Base-by-base conservation (phyloP, 2,113 vertebrate species). In the Symphodus melops region DNA sequence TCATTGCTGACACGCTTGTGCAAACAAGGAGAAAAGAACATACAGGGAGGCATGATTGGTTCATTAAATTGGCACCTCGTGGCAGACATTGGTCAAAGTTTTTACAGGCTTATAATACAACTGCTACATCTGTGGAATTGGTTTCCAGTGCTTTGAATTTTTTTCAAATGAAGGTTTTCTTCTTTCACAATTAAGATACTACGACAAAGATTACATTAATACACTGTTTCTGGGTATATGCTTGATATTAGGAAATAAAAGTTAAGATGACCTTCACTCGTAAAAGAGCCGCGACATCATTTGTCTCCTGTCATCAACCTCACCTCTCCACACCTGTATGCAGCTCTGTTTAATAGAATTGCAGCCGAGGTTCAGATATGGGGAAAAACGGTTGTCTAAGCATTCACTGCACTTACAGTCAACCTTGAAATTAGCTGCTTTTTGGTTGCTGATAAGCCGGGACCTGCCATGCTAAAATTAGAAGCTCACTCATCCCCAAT, bases 361-460 rank as follows among this genome's bases (percentile, higher is more conserved):
- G 9, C 44, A 70, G 44, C 13, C 20, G 8, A 44, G 14, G 37
- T 65, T 77, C 14, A 70, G 51, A 63, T 67, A 20, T 58, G 23
- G 6, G 58, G 42, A 75, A 73, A 51, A 62, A 33, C 4, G 39
- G 61, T 75, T 67, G 37, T 79, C 62, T 54, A 23, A 61, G 39
- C 53, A 61, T 67, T 75, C 46, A n/a, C 39, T 42, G 49, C 67
- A 54, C 81, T 63, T 46, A 67, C 60, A 72, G 21, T 72, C 78
- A 76, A 33, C 81, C 76, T 60, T 77, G 74, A 86, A 84, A 84
- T 86, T 44, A 68, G 57, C 46, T 64, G n/a, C 37, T 55, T 48
- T 72, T 62, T 20, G 8, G 65, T 41, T n/a, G 44, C 67, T 59
- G 63, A 59, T 74, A 62, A 25, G 21, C 11, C 13, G 9, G 7